These are phyloP conservation scores for Crotalus tigris DNA, from an alignment of 2,113 vertebrate species.

Conservation along the genomic window DNA sequence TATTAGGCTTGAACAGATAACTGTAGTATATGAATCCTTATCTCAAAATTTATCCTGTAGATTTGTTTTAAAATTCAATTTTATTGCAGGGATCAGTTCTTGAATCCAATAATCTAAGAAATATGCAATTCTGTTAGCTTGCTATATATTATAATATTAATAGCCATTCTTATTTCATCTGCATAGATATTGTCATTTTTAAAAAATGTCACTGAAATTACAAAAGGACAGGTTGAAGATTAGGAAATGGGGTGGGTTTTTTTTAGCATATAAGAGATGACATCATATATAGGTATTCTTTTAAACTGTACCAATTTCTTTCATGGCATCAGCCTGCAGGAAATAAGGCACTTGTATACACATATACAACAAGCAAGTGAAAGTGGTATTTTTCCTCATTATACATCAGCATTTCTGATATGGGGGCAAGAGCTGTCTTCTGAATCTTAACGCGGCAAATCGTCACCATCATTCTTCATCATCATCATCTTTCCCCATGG, in stretches of 20 bases:
- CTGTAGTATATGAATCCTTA: slow-evolving; percentile 17
- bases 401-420: slow-evolving; percentile 15
- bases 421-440: slow-evolving; percentile 22
- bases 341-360: slow-evolving; percentile 37
- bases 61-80: slow-evolving; percentile 17
- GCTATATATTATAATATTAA: slow-evolving; percentile 44
- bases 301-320: slow-evolving; percentile 33
- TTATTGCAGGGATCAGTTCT: slow-evolving; percentile 12
- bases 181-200: slow-evolving; percentile 46
- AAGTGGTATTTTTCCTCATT: slow-evolving; percentile 33
- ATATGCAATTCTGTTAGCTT: slow-evolving; percentile 37
- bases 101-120: slow-evolving; percentile 24
- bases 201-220: slow-evolving; percentile 43
- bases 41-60: slow-evolving; percentile 15
- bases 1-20: neutral
- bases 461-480: neutral
- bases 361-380: slow-evolving; percentile 29
- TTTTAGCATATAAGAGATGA: slow-evolving; percentile 42
- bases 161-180: slow-evolving; percentile 47
- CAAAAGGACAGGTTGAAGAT: slow-evolving; percentile 49
- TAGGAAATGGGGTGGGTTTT: slow-evolving; percentile 21
- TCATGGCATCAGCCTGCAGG: slow-evolving; percentile 37
- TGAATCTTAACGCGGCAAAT: slow-evolving; percentile 9
- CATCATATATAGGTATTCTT: slow-evolving; percentile 41
- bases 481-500: neutral